A percentile compares a stretch with the other conserved stretches of the same genome.
These are phyloP conservation scores for Pomacea canaliculata DNA, from an alignment of 2,888 invertebrate species.

Conservation along the genomic window DNA sequence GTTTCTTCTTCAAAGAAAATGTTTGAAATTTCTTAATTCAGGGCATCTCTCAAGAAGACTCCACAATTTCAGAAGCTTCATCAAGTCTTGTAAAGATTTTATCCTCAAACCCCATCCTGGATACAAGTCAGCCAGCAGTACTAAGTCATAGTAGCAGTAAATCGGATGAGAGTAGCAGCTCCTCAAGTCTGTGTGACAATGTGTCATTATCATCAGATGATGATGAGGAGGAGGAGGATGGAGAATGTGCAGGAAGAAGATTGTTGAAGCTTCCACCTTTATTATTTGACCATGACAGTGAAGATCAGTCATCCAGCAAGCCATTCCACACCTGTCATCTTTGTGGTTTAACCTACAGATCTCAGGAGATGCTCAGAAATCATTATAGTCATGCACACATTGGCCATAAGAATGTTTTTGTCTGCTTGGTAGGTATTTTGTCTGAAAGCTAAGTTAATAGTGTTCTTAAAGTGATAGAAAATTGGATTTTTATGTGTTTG, in stretches of 20 bases:
- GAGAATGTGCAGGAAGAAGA: background rate
- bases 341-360: constrained; percentile 19
- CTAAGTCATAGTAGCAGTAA: too few relatives aligned
- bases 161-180: too few relatives aligned
- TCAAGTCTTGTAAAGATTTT: too few relatives aligned
- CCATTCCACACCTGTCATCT: constrained; percentile 4
- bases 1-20: too few relatives aligned
- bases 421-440: constrained; percentile 6
- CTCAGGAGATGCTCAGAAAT: constrained; percentile 4
- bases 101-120: too few relatives aligned
- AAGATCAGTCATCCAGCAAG: background rate
- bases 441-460: background rate
- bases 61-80: too few relatives aligned
- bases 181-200: too few relatives aligned
- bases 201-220: background rate
- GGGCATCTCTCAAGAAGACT: too few relatives aligned
- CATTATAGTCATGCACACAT: constrained; percentile 8
- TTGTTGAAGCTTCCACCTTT: background rate
- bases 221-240: background rate
- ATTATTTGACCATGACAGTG: background rate
- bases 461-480: too few relatives aligned
- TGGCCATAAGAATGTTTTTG: constrained; percentile 4
- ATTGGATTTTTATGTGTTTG: too few relatives aligned
- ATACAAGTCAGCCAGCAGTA: too few relatives aligned
- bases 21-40: too few relatives aligned